phyloP scores from a whole-genome alignment of 1,140 invertebrate genomes.

The Arion vulgaris region DNA sequence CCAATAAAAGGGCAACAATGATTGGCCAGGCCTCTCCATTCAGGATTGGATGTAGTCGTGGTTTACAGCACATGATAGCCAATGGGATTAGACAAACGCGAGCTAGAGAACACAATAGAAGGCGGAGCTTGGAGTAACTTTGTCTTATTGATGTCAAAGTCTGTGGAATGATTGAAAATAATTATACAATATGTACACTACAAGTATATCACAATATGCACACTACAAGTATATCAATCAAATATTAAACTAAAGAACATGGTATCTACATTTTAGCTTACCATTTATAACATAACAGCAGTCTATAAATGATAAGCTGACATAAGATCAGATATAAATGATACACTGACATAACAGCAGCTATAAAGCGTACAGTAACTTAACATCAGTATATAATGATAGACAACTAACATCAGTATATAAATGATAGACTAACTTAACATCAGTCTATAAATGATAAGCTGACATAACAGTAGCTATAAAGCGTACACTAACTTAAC shows the following conservation, averaged over 20 bases:
- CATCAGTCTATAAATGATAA: no score
- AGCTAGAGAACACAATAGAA: not conserved
- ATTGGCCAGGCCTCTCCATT: constrained; percentile 75
- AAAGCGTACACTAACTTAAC: no score
- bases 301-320: not conserved
- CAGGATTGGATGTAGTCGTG: not conserved
- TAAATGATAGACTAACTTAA: no score
- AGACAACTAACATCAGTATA: no score
- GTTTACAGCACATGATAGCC: constrained; percentile 22
- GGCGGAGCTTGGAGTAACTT: constrained; percentile 8
- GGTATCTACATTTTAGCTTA: not conserved
- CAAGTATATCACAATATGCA: not conserved
- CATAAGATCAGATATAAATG: no score
- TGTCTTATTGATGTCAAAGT: constrained; percentile 1
- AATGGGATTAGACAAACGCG: constrained; percentile 22
- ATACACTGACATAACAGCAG: no score
- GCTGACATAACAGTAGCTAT: no score
- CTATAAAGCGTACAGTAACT: no score
- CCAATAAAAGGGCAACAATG: constrained; percentile 80
- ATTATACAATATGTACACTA: not conserved
- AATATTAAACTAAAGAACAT: no score
- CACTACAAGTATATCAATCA: not conserved
- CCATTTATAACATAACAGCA: not conserved
- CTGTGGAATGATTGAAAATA: not conserved
- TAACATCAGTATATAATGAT: no score